These are phyloP conservation scores for Cryptotis parvus DNA, from an alignment of 2,113 vertebrate species.

Conservation along the genomic window DNA sequence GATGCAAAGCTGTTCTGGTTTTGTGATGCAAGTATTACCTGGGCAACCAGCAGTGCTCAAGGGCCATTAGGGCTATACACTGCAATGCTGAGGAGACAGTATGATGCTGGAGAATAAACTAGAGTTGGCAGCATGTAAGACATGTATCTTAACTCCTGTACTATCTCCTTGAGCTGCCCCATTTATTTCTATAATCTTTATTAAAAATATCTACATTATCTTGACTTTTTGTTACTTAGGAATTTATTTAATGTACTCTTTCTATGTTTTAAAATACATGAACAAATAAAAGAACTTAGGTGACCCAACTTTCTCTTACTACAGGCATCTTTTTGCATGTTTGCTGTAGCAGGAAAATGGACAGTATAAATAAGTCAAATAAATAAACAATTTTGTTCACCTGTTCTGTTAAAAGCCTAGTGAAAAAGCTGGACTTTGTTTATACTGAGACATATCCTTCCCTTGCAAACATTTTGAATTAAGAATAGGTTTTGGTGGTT, in stretches of 20 bases:
- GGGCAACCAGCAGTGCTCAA: no score
- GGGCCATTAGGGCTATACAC: no score
- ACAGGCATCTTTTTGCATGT: neutral
- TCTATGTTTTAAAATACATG: neutral
- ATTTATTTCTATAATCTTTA: neutral
- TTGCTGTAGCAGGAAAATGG: conserved; percentile 2
- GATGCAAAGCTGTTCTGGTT: no score
- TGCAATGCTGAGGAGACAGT: no score
- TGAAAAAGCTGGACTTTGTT: neutral
- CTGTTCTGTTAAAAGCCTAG: neutral
- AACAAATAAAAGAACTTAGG: neutral
- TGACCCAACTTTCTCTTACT: neutral
- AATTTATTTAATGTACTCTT: neutral
- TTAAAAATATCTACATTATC: neutral
- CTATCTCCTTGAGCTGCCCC: no score
- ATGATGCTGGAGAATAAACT: no score
- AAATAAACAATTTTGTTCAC: neutral
- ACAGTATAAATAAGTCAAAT: neutral
- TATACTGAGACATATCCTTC: neutral
- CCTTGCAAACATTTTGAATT: conserved; percentile 1
- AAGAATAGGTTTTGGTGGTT: conserved; percentile 9
- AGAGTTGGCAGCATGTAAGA: no score
- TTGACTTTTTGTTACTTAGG: neutral
- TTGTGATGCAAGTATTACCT: no score
- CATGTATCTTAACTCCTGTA: no score